Percentiles rank a stretch among this genome's conserved stretches.
phyloP scores from a whole-genome alignment of 2,113 vertebrate genomes.

The Caretta caretta region DNA sequence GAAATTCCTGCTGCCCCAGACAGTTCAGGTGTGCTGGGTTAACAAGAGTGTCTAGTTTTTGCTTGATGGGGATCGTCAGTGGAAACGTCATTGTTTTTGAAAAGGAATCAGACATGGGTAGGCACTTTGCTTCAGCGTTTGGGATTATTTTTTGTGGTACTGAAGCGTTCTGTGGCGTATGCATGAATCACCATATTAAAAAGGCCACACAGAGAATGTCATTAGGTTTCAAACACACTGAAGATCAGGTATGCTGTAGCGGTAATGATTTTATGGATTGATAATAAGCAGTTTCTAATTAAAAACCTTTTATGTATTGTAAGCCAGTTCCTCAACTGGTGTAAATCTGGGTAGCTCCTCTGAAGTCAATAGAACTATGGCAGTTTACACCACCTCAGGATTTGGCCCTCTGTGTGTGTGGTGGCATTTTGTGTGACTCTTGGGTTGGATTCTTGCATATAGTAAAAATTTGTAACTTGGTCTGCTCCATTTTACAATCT shows the following conservation, averaged over 20 bases:
- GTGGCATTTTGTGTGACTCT: constrained; percentile 11
- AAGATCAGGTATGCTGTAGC: constrained; percentile 38
- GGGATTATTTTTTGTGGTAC: not conserved
- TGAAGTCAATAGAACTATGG: constrained; percentile 30
- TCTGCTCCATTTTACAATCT: not conserved
- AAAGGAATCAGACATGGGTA: constrained; percentile 1
- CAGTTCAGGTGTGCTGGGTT: constrained; percentile 26
- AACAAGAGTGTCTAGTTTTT: constrained; percentile 26
- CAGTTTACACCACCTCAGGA: not conserved
- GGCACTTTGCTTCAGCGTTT: not conserved
- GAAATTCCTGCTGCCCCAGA: constrained; percentile 35
- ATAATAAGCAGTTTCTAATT: constrained; percentile 48
- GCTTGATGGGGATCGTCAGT: not conserved
- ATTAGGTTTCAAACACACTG: constrained; percentile 23
- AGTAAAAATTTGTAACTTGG: not conserved
- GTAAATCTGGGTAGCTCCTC: constrained; percentile 53
- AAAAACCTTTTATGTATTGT: constrained; percentile 49
- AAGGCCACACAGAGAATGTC: not conserved
- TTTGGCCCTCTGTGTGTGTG: not conserved
- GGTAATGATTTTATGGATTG: not conserved
- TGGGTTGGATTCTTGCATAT: not conserved
- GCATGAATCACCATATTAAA: constrained; percentile 43
- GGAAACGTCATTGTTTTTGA: constrained; percentile 39
- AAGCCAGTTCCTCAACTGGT: constrained; percentile 35
- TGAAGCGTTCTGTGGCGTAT: constrained; percentile 18